Conservation (phyloP, 2,113 vertebrate genomes). For the Megaceryle torquata region DNA sequence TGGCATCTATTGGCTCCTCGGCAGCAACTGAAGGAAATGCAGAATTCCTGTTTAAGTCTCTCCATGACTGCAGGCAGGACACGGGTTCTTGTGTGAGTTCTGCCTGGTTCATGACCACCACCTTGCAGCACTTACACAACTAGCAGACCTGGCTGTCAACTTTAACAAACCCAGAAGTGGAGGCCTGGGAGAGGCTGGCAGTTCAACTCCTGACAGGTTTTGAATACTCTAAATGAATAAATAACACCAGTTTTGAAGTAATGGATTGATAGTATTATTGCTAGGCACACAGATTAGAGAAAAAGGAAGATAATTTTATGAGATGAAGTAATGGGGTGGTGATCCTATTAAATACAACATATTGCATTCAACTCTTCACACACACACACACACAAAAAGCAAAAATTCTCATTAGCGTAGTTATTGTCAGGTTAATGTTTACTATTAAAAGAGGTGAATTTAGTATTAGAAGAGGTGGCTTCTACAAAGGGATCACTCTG, state of each 20-base stretch:
- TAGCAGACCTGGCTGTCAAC: neutral
- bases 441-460: neutral
- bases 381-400: neutral
- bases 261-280: neutral
- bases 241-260: neutral
- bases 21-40: neutral
- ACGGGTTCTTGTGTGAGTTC: rapidly evolving
- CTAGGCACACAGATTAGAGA: neutral
- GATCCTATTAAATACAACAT: neutral
- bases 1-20: neutral
- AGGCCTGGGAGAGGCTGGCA: neutral
- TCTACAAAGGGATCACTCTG: neutral
- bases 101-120: neutral
- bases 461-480: neutral
- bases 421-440: neutral
- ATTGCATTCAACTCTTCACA: neutral
- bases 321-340: neutral
- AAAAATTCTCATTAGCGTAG: neutral
- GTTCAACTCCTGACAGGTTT: neutral
- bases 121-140: neutral
- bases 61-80: neutral
- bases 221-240: neutral
- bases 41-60: neutral
- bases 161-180: neutral
- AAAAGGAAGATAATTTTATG: neutral